Conservation (phyloP, 2,888 invertebrate species). For the Steinernema hermaphroditum region DNA sequence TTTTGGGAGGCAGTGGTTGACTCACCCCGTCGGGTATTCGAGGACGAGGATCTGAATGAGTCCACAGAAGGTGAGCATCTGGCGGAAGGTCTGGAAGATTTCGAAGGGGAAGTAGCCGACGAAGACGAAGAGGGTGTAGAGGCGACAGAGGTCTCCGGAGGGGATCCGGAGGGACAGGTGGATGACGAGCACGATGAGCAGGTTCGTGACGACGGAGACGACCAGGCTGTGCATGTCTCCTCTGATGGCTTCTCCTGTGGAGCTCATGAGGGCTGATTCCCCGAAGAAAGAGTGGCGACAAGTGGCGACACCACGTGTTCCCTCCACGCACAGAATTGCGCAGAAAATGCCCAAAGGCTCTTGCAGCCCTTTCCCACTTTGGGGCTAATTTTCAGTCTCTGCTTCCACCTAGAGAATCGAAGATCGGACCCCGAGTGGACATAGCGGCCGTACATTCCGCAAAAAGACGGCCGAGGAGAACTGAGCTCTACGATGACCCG, state of each 20-base stretch:
- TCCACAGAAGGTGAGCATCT: neutral
- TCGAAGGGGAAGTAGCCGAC: conserved; percentile 16
- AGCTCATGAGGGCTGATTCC: too few species aligned
- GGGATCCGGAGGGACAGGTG: neutral
- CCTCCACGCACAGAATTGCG: too few species aligned
- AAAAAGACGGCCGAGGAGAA: too few species aligned
- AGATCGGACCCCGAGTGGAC: too few species aligned
- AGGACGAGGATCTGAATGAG: neutral
- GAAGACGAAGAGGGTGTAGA: conserved; percentile 19
- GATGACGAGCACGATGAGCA: neutral
- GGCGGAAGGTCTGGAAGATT: neutral
- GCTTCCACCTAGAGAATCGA: too few species aligned
- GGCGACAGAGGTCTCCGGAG: neutral
- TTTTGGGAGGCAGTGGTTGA: neutral
- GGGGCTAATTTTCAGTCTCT: too few species aligned
- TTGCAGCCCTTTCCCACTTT: too few species aligned
- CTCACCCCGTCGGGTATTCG: neutral
- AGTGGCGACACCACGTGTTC: too few species aligned
- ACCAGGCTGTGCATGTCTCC: neutral
- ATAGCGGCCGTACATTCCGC: too few species aligned
- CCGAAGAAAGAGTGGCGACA: too few species aligned
- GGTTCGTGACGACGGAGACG: conserved; percentile 4
- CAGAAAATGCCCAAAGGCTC: too few species aligned
- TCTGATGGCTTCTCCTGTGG: neutral
- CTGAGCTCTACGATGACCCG: too few species aligned